Conservation (phyloP, 1,140 invertebrate genomes). For the Diplogasteroides magnus region DNA sequence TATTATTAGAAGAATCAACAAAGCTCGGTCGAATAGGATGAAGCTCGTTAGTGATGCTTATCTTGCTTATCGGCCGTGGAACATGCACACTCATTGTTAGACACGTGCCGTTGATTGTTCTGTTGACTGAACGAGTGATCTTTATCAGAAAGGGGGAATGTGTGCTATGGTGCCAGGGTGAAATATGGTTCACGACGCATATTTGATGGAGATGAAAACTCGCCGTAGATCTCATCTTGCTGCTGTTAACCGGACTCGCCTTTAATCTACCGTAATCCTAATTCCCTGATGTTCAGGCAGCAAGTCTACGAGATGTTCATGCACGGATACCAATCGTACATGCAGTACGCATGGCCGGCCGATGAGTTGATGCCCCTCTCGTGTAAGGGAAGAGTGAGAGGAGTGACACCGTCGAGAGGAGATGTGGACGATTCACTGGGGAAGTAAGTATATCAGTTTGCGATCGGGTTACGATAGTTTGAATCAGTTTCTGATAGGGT, state of each 20-base stretch:
- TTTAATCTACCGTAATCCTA: neutral
- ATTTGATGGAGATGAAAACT: neutral
- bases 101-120: no score
- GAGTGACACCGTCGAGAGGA: conserved; percentile 73
- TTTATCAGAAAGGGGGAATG: no score
- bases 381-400: conserved; percentile 81
- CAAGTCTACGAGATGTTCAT: conserved; percentile 90
- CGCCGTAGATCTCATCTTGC: neutral
- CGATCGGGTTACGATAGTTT: no score
- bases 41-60: no score
- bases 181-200: neutral
- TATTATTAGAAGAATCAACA: no score
- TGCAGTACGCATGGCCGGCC: conserved; percentile 87
- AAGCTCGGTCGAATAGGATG: no score
- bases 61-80: no score
- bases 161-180: no score
- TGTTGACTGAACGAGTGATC: no score
- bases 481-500: conserved; percentile 13
- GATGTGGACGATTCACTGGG: conserved; percentile 92
- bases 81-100: no score
- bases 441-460: conserved; percentile 91
- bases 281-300: conserved; percentile 61
- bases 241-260: neutral
- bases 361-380: conserved; percentile 96
- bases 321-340: conserved; percentile 92